Evolutionary conservation across 2,888 invertebrate genomes (phyloP), one percentile per base, ranked within the genome.

Genomic region (Amphipoea oculea): DNA sequence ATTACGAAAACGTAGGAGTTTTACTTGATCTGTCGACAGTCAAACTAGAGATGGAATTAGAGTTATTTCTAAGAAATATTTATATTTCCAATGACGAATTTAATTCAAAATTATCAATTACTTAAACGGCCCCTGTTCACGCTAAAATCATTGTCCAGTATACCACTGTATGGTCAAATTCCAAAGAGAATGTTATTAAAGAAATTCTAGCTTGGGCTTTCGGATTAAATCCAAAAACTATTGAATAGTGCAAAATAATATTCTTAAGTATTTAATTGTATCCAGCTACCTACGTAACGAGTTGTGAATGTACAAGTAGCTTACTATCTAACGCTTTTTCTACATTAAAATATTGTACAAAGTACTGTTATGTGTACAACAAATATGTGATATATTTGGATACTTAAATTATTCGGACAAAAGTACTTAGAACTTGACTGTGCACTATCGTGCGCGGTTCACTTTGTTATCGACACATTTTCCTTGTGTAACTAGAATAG

Each of bases 31-130:
- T 94, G 89, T 94, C 94, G 88, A 90, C 89, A 93, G 94, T 95
- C 81, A 92, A 94, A 95, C 94, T 94, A 92, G 89, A 91, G 94
- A 93, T 94, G 90, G 92, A 89, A 85, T 85, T 77, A 86, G 73
- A 73, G 66, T 67, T 82, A 82, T 78, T 79, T 79, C 79, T 85
- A 82, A 86, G 79, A 82, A 74, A 85, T 85, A 81, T 83, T 87
- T 89, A 83, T 82, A 87, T 87, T 89, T 87, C 86, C 78, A 87
- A 86, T 86, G 86, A 89, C 89, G 90, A 91, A 91, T 92, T 91
- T 86, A 90, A 91, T 89, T 87, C 83, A 86, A 86, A 81, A 88
- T 87, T 83, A 72, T 82, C 40, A 77, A 45, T 45, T 70, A 73
- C 72, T 77, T 81, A 75, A 89, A 84, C 70, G 90, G 89, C 87